Evolutionary conservation across 2,113 vertebrate species (phyloP).

Genomic region (Dolichallabes microphthalmus): DNA sequence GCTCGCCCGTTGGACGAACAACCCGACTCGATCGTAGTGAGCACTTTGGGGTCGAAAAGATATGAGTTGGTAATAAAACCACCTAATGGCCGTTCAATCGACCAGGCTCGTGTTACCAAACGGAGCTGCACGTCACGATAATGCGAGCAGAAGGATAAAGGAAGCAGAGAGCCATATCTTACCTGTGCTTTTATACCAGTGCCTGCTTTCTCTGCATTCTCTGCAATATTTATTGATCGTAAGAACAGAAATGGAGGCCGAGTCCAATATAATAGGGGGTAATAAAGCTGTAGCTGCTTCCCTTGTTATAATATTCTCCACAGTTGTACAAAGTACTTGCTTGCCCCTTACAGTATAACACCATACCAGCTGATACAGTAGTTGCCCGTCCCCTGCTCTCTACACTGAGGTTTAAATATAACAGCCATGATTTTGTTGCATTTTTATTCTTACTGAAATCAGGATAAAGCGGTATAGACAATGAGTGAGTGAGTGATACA

Average conservation of each 20-base stretch:
- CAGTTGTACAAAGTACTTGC: not conserved
- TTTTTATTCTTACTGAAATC: too few species aligned
- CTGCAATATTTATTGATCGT: constrained; percentile 5
- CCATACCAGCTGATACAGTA: not conserved
- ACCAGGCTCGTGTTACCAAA: constrained; percentile 2
- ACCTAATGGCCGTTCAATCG: not conserved
- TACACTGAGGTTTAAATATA: not conserved
- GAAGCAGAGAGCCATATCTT: not conserved
- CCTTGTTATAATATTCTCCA: not conserved
- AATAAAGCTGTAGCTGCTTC: not conserved
- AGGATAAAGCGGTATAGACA: too few species aligned
- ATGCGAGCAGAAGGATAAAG: not conserved
- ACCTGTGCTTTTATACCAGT: constrained; percentile 18
- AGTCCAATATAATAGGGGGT: not conserved
- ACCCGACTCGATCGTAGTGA: not conserved
- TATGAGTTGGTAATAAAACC: not conserved
- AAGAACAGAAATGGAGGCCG: not conserved
- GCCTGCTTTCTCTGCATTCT: not conserved
- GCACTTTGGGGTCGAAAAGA: not conserved
- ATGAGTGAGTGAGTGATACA: not conserved
- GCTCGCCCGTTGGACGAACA: not conserved
- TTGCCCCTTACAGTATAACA: not conserved
- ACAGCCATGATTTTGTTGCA: too few species aligned
- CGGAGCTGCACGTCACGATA: not conserved
- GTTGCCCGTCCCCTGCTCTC: not conserved